phyloP scores from a whole-genome alignment of 2,797 vertebrate species.

The Kryptolebias ocellatus region DNA sequence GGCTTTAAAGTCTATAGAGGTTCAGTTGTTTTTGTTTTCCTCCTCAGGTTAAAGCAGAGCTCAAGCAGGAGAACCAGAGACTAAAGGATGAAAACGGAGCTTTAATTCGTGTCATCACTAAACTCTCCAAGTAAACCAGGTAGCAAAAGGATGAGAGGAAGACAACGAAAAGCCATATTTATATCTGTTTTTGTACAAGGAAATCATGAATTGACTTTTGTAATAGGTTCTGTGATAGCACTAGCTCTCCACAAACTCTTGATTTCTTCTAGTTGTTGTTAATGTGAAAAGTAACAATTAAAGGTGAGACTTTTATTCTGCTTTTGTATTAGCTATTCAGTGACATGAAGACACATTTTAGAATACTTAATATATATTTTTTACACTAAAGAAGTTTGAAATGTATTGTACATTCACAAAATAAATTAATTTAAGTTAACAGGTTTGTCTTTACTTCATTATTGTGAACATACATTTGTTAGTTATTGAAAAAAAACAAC shows the following conservation, averaged over 20 bases:
- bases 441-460: background rate
- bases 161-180: slow-evolving; percentile 18
- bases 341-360: slow-evolving; percentile 15
- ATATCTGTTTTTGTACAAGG: background rate
- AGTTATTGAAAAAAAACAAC: too few species aligned
- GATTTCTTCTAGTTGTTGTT: background rate
- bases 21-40: slow-evolving; percentile 17
- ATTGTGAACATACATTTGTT: too few species aligned
- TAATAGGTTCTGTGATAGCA: slow-evolving; percentile 2
- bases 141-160: slow-evolving; percentile 14
- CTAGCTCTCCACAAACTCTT: slow-evolving; percentile 4
- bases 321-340: background rate
- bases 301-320: background rate
- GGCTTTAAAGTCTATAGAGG: background rate
- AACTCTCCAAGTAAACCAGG: slow-evolving; percentile 89
- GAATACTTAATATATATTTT: background rate
- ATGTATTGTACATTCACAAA: slow-evolving; percentile 23
- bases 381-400: background rate
- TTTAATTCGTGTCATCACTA: slow-evolving; percentile 94
- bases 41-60: slow-evolving; percentile 87
- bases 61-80: slow-evolving; percentile 93
- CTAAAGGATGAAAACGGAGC: slow-evolving; percentile 96
- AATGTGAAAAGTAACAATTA: background rate
- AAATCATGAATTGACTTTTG: background rate
- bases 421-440: slow-evolving; percentile 19